phyloP scores from a whole-genome alignment of 1,140 invertebrate species.

The Tetragnatha versicolor region DNA sequence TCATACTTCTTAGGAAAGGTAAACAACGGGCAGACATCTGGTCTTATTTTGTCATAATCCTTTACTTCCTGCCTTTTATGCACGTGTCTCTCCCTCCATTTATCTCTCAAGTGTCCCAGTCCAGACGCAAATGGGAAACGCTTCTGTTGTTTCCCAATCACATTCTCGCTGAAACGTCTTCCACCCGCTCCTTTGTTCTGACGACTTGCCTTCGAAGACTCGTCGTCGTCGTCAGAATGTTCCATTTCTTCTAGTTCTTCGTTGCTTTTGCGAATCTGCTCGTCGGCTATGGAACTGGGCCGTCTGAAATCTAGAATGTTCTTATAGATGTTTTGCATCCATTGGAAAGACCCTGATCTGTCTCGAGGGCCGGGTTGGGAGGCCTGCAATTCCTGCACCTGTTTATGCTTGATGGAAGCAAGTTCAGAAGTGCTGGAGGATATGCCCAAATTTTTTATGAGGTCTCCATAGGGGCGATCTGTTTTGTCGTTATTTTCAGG shows the following conservation, averaged over 20 bases:
- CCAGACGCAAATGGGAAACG: constrained; percentile 4
- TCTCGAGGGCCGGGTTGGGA: neutral
- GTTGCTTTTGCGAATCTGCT: constrained; percentile 25
- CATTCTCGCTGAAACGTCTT: constrained; percentile 32
- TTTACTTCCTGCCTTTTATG: constrained; percentile 10
- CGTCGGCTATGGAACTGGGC: constrained; percentile 28
- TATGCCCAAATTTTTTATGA: no score
- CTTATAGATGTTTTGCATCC: constrained; percentile 31
- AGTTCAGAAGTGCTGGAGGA: no score
- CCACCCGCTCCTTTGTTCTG: neutral
- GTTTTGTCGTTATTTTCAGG: no score
- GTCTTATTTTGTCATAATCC: constrained; percentile 18
- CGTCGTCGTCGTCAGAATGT: neutral
- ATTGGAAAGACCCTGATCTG: constrained; percentile 15
- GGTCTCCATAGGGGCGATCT: no score
- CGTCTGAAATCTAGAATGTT: constrained; percentile 26
- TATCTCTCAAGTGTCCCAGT: constrained; percentile 2
- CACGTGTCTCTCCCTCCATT: constrained; percentile 13
- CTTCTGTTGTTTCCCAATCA: constrained; percentile 33
- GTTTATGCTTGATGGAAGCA: no score
- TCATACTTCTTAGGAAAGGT: constrained; percentile 26
- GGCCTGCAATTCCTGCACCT: neutral
- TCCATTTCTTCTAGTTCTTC: constrained; percentile 19
- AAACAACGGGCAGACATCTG: constrained; percentile 44
- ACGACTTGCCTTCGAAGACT: neutral